phyloP scores from a whole-genome alignment of 2,113 vertebrate species.

The Oriolus oriolus region DNA sequence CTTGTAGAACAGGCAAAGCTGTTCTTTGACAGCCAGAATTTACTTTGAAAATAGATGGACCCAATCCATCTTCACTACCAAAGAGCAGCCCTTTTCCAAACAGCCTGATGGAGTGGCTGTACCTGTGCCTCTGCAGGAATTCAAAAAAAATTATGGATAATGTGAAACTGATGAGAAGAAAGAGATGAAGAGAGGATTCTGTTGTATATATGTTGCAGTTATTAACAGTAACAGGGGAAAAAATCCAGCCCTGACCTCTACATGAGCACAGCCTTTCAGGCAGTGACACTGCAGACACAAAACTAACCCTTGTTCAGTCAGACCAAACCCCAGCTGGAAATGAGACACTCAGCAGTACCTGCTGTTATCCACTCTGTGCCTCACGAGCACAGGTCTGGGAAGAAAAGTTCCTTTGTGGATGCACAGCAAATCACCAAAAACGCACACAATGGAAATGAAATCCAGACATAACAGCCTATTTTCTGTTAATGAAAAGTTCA shows the following conservation, averaged over 20 bases:
- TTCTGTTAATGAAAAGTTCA: background rate
- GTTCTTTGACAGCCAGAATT: background rate
- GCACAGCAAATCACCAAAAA: background rate
- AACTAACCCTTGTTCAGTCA: background rate
- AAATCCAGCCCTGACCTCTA: accelerated
- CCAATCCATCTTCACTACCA: background rate
- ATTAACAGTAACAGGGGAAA: background rate
- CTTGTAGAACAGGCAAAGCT: background rate
- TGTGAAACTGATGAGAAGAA: background rate
- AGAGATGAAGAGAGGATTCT: background rate
- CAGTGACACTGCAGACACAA: background rate
- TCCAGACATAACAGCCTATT: background rate
- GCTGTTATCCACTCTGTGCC: background rate
- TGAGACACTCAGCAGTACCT: background rate
- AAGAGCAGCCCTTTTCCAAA: background rate
- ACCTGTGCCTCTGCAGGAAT: background rate
- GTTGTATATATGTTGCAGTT: background rate
- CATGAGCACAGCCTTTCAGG: background rate
- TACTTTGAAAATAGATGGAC: background rate
- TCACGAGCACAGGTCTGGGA: too few relatives aligned
- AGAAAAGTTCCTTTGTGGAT: background rate
- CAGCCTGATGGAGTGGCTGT: background rate
- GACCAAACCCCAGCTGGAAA: background rate
- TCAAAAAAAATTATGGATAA: background rate
- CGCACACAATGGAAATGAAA: background rate